These are phyloP conservation scores for Fregata magnificens DNA, from an alignment of 2,113 vertebrate species.

Conservation along the genomic window DNA sequence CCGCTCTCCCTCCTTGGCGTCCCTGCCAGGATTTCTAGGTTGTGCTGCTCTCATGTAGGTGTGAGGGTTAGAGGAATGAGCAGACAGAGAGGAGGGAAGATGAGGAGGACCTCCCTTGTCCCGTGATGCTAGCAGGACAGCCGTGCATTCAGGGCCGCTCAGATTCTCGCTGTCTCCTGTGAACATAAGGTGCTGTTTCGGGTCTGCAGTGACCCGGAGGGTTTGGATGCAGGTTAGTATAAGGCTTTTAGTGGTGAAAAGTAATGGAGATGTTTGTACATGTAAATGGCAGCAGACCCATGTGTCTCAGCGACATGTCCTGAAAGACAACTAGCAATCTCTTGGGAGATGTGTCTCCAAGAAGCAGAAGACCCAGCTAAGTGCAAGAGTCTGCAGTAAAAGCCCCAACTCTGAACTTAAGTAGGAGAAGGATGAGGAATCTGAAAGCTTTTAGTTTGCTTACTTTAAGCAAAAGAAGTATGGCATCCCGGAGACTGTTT, in stretches of 20 bases:
- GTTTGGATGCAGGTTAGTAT: neutral
- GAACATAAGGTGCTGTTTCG: neutral
- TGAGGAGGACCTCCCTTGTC: neutral
- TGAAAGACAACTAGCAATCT: neutral
- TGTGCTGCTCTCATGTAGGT: neutral
- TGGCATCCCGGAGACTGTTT: neutral
- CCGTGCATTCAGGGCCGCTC: neutral
- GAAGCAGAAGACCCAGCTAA: neutral
- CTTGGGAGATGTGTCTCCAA: neutral
- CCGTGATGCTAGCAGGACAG: rapidly evolving
- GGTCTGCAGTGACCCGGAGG: neutral
- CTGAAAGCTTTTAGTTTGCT: neutral
- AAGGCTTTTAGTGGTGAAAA: neutral
- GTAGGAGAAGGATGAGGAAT: neutral
- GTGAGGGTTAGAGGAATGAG: neutral
- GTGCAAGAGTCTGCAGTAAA: neutral
- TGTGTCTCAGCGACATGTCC: neutral
- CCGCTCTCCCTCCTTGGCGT: neutral
- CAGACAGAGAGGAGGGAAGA: neutral
- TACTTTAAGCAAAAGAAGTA: neutral
- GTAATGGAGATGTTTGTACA: neutral
- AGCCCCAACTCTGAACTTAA: neutral
- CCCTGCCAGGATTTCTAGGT: neutral
- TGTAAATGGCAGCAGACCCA: neutral
- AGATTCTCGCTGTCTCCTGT: neutral